Percentiles rank a stretch among this genome's conserved stretches.
Conservation (phyloP, 2,113 vertebrate species). For the Leuciscus idus region DNA sequence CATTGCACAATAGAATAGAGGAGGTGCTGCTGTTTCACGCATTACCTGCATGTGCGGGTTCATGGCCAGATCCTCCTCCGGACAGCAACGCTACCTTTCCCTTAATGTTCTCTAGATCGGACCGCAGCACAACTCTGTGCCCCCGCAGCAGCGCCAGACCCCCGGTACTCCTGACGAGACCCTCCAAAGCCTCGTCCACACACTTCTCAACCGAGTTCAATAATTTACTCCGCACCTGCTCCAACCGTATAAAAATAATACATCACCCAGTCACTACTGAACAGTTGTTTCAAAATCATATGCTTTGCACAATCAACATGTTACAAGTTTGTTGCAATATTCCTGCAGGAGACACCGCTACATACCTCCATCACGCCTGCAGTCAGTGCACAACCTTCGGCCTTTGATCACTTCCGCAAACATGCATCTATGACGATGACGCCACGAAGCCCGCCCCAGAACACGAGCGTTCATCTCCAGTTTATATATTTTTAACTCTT, state of each 20-base stretch:
- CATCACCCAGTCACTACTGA: background rate
- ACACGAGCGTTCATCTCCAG: background rate
- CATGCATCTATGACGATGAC: background rate
- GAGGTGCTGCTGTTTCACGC: background rate
- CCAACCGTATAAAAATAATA: background rate
- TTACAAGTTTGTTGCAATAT: background rate
- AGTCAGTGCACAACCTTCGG: background rate
- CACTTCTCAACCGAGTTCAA: slow-evolving; percentile 80
- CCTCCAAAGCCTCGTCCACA: slow-evolving; percentile 85
- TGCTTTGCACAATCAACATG: too few species aligned
- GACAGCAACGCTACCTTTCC: slow-evolving; percentile 89
- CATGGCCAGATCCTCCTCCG: slow-evolving; percentile 92
- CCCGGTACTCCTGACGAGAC: slow-evolving; percentile 78
- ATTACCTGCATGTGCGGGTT: slow-evolving; percentile 83
- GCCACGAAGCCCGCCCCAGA: background rate
- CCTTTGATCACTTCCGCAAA: slow-evolving; percentile 33
- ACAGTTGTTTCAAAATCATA: background rate
- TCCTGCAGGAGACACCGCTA: background rate
- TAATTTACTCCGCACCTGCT: slow-evolving; percentile 84
- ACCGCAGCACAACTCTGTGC: slow-evolving; percentile 85
- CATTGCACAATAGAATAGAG: background rate
- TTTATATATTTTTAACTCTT: too few species aligned
- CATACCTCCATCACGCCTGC: slow-evolving; percentile 8
- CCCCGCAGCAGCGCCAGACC: slow-evolving; percentile 80
- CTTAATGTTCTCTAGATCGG: slow-evolving; percentile 77